phyloP scores from a whole-genome alignment of 2,888 invertebrate species.

The Pharmacophagus antenor region DNA sequence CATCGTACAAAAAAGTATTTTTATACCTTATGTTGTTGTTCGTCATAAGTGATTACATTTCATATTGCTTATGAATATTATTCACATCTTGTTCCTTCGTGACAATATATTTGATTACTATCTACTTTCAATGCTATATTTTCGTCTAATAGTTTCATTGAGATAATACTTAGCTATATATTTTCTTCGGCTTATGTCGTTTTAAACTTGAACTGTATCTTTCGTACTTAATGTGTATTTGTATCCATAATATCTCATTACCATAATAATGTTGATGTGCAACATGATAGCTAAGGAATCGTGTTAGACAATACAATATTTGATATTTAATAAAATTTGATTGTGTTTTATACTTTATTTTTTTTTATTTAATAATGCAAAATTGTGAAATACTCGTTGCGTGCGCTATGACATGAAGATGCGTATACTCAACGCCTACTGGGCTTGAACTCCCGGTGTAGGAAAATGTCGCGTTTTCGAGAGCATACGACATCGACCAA shows the following conservation, averaged over 20 bases:
- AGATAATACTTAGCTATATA: constrained; percentile 11
- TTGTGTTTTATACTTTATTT: constrained; percentile 68
- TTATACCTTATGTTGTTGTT: constrained; percentile 26
- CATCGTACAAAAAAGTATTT: constrained; percentile 8
- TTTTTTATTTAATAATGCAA: constrained; percentile 62
- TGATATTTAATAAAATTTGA: constrained; percentile 81
- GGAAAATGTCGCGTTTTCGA: no score
- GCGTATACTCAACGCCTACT: no score
- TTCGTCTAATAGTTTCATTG: constrained; percentile 28
- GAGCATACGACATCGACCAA: no score
- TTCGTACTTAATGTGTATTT: constrained; percentile 61
- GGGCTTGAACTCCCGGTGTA: no score
- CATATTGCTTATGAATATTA: constrained; percentile 36
- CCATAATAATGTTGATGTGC: constrained; percentile 72
- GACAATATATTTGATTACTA: constrained; percentile 44
- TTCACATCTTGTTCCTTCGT: constrained; percentile 72
- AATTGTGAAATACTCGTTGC: no score
- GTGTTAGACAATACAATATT: constrained; percentile 82
- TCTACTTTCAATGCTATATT: constrained; percentile 29
- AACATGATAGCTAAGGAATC: constrained; percentile 79
- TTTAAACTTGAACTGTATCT: constrained; percentile 44
- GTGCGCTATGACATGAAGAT: no score
- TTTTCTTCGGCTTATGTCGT: constrained; percentile 27
- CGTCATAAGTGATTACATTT: constrained; percentile 27
- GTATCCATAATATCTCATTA: constrained; percentile 69